Conservation (phyloP, 2,113 vertebrate genomes). For the Irena cyanogastra region DNA sequence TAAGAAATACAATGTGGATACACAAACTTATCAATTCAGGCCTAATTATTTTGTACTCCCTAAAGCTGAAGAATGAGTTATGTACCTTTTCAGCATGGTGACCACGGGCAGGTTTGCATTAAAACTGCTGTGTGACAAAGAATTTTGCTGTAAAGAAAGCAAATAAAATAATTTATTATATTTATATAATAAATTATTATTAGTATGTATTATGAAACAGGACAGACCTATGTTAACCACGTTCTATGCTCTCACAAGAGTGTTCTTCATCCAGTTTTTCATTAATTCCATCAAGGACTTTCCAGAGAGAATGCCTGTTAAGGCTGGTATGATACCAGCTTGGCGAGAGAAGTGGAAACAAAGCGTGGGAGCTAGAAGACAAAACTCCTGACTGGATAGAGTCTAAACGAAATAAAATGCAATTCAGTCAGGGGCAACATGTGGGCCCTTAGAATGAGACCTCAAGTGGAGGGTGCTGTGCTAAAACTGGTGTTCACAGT, state of each 20-base stretch:
- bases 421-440: background rate
- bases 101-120: background rate
- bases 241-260: background rate
- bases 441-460: background rate
- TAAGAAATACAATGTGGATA: background rate
- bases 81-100: background rate
- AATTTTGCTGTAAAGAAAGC: background rate
- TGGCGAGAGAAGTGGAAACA: accelerated
- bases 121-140: background rate
- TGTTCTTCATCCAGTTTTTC: background rate
- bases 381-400: background rate
- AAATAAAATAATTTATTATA: too few species aligned
- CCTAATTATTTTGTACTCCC: background rate
- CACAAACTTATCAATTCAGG: background rate
- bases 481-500: background rate
- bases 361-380: background rate
- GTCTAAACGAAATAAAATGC: background rate
- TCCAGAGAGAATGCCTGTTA: background rate
- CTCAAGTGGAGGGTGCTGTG: background rate
- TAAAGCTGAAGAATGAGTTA: background rate
- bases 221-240: background rate
- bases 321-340: background rate
- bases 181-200: too few species aligned
- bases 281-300: background rate
- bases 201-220: background rate